Conservation (phyloP, 2,888 invertebrate genomes). For the Drosophila monieri region DNA sequence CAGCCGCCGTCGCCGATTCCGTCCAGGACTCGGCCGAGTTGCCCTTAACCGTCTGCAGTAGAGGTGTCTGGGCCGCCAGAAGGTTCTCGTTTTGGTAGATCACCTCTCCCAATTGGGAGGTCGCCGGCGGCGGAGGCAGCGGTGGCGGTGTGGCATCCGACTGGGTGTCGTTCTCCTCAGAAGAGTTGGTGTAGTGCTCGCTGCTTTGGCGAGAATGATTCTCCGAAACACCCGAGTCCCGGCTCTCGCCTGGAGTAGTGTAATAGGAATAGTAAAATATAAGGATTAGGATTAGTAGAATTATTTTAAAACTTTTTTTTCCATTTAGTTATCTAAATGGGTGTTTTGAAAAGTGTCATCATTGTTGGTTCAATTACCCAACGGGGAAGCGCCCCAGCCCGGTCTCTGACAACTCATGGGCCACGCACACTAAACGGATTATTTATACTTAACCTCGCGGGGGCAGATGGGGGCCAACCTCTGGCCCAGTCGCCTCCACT, state of each 20-base stretch:
- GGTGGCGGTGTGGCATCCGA: slow-evolving; percentile 74
- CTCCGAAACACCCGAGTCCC: slow-evolving; percentile 91
- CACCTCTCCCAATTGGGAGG: slow-evolving; percentile 54
- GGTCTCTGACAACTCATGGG: slow-evolving; percentile 19
- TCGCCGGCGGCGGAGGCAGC: slow-evolving; percentile 50
- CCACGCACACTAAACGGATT: slow-evolving; percentile 75
- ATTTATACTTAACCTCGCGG: slow-evolving; percentile 68
- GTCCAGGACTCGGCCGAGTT: slow-evolving; percentile 82
- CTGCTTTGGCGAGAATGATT: slow-evolving; percentile 92
- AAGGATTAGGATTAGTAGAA: not conserved
- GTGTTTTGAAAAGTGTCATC: not conserved
- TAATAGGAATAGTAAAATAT: not conserved
- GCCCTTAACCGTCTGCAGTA: slow-evolving; percentile 79
- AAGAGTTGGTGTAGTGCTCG: slow-evolving; percentile 90
- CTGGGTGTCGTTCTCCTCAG: slow-evolving; percentile 88
- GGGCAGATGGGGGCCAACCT: slow-evolving; percentile 21
- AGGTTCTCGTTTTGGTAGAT: slow-evolving; percentile 77
- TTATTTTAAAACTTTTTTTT: not conserved
- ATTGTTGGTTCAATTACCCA: slow-evolving; percentile 5
- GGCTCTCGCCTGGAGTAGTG: slow-evolving; percentile 86
- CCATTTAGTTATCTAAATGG: not conserved
- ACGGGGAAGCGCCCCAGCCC: slow-evolving; percentile 10
- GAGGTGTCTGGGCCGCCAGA: slow-evolving; percentile 74
- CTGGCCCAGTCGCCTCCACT: slow-evolving; percentile 5
- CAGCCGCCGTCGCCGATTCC: slow-evolving; percentile 80